Conservation (phyloP, 2,113 vertebrate species). For the Mormyrus lacerda region DNA sequence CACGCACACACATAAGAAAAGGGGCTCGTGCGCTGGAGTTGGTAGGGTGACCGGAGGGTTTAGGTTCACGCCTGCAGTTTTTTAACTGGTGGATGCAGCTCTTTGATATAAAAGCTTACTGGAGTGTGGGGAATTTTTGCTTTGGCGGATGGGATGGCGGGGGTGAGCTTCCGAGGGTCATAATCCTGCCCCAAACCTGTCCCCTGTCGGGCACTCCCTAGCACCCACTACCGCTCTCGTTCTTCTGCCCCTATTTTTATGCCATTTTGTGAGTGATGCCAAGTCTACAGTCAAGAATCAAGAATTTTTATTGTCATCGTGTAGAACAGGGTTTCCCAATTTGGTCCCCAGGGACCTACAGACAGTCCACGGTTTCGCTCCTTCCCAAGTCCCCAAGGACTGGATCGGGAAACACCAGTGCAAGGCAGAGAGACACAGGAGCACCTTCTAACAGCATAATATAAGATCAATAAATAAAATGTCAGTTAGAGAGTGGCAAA, state of each 20-base stretch:
- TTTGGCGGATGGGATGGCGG: background rate
- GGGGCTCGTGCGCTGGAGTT: background rate
- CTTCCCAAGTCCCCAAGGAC: background rate
- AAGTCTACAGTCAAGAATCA: background rate
- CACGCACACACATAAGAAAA: background rate
- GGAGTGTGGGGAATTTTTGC: background rate
- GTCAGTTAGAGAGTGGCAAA: background rate
- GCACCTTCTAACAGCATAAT: background rate
- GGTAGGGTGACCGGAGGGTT: background rate
- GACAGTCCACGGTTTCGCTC: background rate
- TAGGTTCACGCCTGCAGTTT: background rate
- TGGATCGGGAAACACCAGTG: no score
- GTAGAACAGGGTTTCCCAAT: background rate
- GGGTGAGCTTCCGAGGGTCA: background rate
- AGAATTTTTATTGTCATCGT: background rate
- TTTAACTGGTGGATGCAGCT: background rate
- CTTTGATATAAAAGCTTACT: background rate
- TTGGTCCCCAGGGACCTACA: background rate
- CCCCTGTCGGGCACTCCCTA: background rate
- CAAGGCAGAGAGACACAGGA: background rate
- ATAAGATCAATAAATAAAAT: background rate
- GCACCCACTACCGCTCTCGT: background rate
- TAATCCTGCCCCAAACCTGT: background rate
- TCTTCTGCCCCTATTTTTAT: background rate
- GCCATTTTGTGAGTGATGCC: background rate